These are phyloP conservation scores for Drosophila hamatofila DNA, from an alignment of 2,888 invertebrate genomes.

Conservation along the genomic window DNA sequence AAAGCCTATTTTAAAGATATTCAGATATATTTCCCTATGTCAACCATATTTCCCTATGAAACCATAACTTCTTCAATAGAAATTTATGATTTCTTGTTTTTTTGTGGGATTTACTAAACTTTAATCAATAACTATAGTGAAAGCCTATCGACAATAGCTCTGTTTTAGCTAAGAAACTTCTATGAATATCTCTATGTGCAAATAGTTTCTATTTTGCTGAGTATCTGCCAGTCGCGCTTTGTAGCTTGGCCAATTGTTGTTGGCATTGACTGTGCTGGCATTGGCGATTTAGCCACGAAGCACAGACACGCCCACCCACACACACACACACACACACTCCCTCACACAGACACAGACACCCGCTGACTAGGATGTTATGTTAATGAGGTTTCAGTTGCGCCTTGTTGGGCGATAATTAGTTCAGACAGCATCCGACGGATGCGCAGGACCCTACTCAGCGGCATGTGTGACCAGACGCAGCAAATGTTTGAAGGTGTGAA, in stretches of 20 bases:
- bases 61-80: no score
- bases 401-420: slow-evolving; percentile 70
- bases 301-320: slow-evolving; percentile 35
- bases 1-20: no score
- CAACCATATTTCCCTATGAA: no score
- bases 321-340: not conserved
- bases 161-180: no score
- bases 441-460: slow-evolving; percentile 25
- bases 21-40: no score
- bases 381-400: slow-evolving; percentile 71
- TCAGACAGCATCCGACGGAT: slow-evolving; percentile 52
- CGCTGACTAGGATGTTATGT: slow-evolving; percentile 55
- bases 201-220: not conserved
- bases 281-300: slow-evolving; percentile 55
- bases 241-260: slow-evolving; percentile 11
- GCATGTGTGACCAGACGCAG: slow-evolving; percentile 30
- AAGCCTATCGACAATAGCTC: no score
- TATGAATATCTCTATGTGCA: not conserved
- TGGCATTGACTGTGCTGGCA: slow-evolving; percentile 44
- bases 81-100: no score
- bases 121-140: no score
- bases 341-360: slow-evolving; percentile 29
- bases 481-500: slow-evolving; percentile 28
- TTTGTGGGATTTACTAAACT: no score
- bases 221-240: not conserved